Percentiles rank a stretch among this genome's conserved stretches.
phyloP scores from a whole-genome alignment of 2,888 invertebrate genomes.

The Ophonus ardosiacus region DNA sequence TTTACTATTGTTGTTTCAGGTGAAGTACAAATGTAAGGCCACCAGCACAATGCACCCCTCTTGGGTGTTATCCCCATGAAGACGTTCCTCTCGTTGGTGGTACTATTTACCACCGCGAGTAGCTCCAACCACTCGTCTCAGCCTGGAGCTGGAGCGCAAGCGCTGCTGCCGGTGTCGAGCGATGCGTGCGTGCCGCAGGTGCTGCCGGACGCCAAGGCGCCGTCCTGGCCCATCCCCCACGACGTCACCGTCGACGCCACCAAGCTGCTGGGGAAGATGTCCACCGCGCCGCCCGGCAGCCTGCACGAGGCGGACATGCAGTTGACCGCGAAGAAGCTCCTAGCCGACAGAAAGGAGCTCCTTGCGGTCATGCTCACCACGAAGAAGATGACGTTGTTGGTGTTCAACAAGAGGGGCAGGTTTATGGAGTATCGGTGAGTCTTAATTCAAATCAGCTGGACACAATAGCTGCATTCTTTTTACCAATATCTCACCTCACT shows the following conservation, averaged over 20 bases:
- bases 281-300: conserved; percentile 72
- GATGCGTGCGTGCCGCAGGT: conserved; percentile 75
- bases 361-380: conserved; percentile 73
- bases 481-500: too few species aligned
- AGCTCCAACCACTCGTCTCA: conserved; percentile 74
- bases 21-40: neutral
- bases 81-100: conserved; percentile 71
- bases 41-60: neutral
- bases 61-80: conserved; percentile 70
- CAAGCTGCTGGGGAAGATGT: conserved; percentile 74
- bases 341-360: conserved; percentile 76
- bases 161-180: conserved; percentile 72
- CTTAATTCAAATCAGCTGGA: too few species aligned
- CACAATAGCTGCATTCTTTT: too few species aligned
- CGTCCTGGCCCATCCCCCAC: conserved; percentile 74
- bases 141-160: conserved; percentile 60
- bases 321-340: conserved; percentile 75
- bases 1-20: neutral
- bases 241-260: conserved; percentile 74
- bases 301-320: conserved; percentile 75
- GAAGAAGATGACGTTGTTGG: conserved; percentile 69
- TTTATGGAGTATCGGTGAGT: conserved; percentile 70
- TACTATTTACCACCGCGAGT: conserved; percentile 76
- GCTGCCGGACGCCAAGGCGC: conserved; percentile 76
- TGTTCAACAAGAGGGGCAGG: conserved; percentile 70